Evolutionary conservation across 2,113 vertebrate genomes (phyloP), one percentile per base, ranked within the genome.

Genomic region (Xenopus tropicalis): DNA sequence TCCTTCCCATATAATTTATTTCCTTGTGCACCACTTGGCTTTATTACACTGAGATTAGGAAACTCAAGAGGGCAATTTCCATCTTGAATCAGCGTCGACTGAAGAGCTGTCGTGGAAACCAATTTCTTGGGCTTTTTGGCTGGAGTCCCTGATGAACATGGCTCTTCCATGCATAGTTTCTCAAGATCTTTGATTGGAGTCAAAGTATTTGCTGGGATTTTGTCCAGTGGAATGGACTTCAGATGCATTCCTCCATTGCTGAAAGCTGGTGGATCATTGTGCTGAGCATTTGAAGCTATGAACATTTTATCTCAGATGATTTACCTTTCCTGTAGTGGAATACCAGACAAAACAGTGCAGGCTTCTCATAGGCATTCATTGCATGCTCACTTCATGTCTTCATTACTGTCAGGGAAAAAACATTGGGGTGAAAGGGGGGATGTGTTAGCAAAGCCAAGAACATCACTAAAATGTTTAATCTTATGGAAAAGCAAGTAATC

Each of bases 181-280:
- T 72, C 44, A 0, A 87, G 42, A 3, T 86, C 79, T 73, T 84
- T 88, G 14, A 88, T 11, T 0, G 86, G 82, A 0, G 83, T 85
- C 9, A 82, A 13, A 43, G 64, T 25, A 1, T 71, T 77, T 3
- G 1, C n/a, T 11, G 82, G 76, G 9, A 85, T 1, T 22, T 57
- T 63, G 23, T 3, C 52, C 13, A 86, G 42, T 0, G 22, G 9
- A 37, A 80, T 66, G 0, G 80, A 76, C 3, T 6, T 68, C 3
- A 71, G 11, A 0, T 69, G 74, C 37, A 10, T 21, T 17, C 24
- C 14, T 17, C 43, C 61, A 1, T 2, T 13, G 0, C 57, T 24
- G 54, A 7, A 1, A 4, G 3, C 21, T 19, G 3, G 4, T 3
- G 1, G 21, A 64, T 4, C 25, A 42, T 16, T 13, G 2, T 11